These are phyloP conservation scores for Papilio glaucus DNA, from an alignment of 1,140 invertebrate species.

Conservation along the genomic window DNA sequence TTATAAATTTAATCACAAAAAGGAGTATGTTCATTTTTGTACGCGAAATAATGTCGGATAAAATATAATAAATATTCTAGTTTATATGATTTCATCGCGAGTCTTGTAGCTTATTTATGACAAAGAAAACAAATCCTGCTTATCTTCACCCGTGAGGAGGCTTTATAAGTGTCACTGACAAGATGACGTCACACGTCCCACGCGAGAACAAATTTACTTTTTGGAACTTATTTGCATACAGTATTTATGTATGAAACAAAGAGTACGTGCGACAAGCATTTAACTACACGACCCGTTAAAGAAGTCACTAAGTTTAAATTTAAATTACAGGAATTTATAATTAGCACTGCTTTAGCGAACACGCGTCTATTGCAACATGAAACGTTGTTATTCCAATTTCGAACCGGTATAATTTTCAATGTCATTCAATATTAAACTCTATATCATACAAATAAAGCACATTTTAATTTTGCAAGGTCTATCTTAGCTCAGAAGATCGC, in stretches of 20 bases:
- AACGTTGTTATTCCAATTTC: constrained; percentile 54
- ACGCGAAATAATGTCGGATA: no score
- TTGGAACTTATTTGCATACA: constrained; percentile 23
- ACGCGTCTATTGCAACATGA: constrained; percentile 73
- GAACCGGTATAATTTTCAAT: constrained; percentile 52
- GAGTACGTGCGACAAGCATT: background rate
- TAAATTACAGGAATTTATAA: constrained; percentile 38
- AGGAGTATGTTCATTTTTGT: no score
- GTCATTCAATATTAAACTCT: constrained; percentile 42
- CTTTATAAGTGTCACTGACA: constrained; percentile 30
- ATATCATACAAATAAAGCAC: constrained; percentile 40
- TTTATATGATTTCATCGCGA: background rate
- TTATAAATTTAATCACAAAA: no score
- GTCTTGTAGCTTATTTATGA: background rate
- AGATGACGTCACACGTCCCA: constrained; percentile 65
- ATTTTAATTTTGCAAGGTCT: constrained; percentile 38
- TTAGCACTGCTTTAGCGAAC: constrained; percentile 49
- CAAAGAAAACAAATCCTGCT: constrained; percentile 8
- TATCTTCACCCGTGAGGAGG: background rate
- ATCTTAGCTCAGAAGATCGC: constrained; percentile 53
- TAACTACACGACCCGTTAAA: background rate
- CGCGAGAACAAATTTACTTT: constrained; percentile 35
- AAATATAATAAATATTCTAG: no score
- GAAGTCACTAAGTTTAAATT: constrained; percentile 51
- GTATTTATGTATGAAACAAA: constrained; percentile 9